Evolutionary conservation across 2,888 invertebrate genomes (phyloP), one percentile per base, ranked within the genome.

Genomic region (Pyrrhosoma nymphula): DNA sequence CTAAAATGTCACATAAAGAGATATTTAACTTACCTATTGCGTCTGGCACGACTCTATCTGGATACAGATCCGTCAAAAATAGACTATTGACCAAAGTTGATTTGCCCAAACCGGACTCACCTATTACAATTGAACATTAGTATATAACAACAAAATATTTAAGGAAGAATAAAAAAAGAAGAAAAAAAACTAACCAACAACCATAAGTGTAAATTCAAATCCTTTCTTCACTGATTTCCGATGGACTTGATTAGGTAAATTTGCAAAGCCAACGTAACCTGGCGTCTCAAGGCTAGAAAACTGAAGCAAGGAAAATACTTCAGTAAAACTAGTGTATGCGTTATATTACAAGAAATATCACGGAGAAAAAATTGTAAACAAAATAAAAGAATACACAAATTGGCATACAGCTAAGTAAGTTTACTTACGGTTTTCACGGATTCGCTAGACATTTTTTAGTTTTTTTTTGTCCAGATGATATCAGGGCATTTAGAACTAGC

Each of bases 131-230:
- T 75, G 39, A 89, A 95, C 90, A 90, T 56, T 30, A 23, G 6
- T 60, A 60, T 3, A 35, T 3, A 63, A 47, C 12, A 26, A 18
- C 26, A 60, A 63, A 20, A 20, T 3, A 3, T 35, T 82, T 3
- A 0, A 35, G 3, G 16, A 18, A 82, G 3, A 2, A 8, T 35
- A 35, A 4, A 82, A 16, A 35, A 35, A 18, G 16, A 82, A 35
- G 0, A 35, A 3, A 3, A 39, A 16, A 18, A 12, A 96, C 97
- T 96, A 96, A 97, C 97, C 99, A 18, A 99, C 99, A 95, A 99
- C 99, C 99, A 99, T 99, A 23, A 99, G 97, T 0, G 99, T 99
- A 97, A 99, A 99, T 97, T 99, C 99, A 97, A 99, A 99, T 47
- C 99, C 99, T 97, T 99, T 99, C 97, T 99, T 99, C 95, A 99